phyloP scores from a whole-genome alignment of 2,797 vertebrate genomes.

The Fistularia commersonii region DNA sequence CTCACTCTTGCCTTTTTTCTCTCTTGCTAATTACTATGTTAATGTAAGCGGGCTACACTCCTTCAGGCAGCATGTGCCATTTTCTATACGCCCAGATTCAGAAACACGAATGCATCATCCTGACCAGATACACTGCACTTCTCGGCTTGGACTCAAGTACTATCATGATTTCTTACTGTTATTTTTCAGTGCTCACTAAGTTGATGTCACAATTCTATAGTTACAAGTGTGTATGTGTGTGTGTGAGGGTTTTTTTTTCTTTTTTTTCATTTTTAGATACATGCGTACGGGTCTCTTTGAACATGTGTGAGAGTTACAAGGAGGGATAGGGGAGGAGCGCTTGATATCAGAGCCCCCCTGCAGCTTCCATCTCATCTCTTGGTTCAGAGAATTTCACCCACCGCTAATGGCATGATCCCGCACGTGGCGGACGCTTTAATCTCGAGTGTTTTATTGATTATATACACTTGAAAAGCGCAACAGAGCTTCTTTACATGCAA shows the following conservation, averaged over 20 bases:
- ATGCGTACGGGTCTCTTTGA: background rate
- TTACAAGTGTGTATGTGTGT: background rate
- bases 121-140: background rate
- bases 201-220: no score
- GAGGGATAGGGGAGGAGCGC: constrained; percentile 2
- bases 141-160: background rate
- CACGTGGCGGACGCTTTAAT: constrained; percentile 14
- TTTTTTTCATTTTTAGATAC: background rate
- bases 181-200: no score
- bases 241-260: background rate
- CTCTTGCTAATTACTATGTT: constrained; percentile 55
- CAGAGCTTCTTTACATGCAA: no score
- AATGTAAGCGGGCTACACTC: constrained; percentile 45
- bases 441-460: no score
- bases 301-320: constrained; percentile 1
- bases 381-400: constrained; percentile 18
- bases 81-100: constrained; percentile 21
- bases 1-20: no score
- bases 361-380: constrained; percentile 13
- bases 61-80: constrained; percentile 28
- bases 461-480: background rate
- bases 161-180: no score
- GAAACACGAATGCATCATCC: background rate
- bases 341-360: constrained; percentile 25
- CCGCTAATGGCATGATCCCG: constrained; percentile 27